These are phyloP conservation scores for Oreortyx pictus DNA, from an alignment of 2,797 vertebrate genomes.

Conservation along the genomic window DNA sequence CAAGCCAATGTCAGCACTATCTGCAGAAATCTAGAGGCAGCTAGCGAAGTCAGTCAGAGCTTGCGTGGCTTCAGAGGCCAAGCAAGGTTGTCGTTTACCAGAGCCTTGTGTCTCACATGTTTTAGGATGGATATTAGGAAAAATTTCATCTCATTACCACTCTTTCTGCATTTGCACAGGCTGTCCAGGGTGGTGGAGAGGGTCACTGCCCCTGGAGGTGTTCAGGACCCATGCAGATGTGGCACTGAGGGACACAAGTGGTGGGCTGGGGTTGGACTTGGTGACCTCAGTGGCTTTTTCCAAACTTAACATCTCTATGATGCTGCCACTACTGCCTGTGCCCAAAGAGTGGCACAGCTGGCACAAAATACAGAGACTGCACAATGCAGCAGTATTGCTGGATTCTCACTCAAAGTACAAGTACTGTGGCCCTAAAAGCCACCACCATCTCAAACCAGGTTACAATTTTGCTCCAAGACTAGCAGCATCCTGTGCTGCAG, in stretches of 20 bases:
- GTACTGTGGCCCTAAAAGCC: neutral
- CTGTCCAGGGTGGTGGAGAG: too few species aligned
- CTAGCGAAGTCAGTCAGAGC: neutral
- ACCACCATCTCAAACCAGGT: neutral
- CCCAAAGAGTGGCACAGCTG: neutral
- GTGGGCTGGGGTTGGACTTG: too few species aligned
- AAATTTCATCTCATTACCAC: too few species aligned
- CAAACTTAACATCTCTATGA: too few species aligned
- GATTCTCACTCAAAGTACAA: neutral
- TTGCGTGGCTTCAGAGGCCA: fast-evolving
- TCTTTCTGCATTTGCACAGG: too few species aligned
- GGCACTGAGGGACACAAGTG: too few species aligned
- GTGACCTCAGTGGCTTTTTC: too few species aligned
- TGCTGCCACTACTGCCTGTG: neutral
- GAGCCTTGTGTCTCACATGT: neutral
- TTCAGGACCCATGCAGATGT: too few species aligned
- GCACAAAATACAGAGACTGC: fast-evolving
- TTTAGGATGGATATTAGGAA: too few species aligned
- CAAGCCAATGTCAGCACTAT: neutral
- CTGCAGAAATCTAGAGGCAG: neutral
- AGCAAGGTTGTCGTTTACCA: neutral
- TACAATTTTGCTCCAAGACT: neutral
- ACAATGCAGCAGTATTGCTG: neutral
- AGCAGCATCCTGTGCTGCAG: fast-evolving
- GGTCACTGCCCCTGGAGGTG: too few species aligned